These are phyloP conservation scores for Anomalospiza imberbis DNA, from an alignment of 2,797 vertebrate genomes.

Conservation along the genomic window DNA sequence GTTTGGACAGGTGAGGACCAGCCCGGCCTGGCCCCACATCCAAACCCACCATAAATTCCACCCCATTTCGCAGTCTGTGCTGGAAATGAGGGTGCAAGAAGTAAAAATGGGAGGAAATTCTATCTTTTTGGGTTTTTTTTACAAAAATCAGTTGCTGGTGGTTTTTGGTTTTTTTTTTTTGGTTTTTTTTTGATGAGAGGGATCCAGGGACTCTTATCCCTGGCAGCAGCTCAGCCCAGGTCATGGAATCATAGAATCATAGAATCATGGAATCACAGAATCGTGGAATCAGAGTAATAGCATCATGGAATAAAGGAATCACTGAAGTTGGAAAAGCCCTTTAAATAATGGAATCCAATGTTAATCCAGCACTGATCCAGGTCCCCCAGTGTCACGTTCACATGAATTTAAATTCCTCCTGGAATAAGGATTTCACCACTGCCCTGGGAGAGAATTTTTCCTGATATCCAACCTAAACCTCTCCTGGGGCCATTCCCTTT, in stretches of 20 bases:
- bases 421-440: background rate
- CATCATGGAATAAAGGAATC: background rate
- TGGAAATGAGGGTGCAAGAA: background rate
- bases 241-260: background rate
- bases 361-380: background rate
- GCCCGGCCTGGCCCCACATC: background rate
- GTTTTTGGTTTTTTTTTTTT: too few species aligned
- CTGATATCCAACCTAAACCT: background rate
- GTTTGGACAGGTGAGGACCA: background rate
- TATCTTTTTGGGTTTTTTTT: rapidly evolving
- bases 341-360: rapidly evolving
- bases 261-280: too few species aligned
- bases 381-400: background rate
- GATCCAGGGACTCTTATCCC: background rate
- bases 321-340: background rate
- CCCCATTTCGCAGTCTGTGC: rapidly evolving
- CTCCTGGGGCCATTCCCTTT: background rate
- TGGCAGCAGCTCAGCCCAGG: background rate
- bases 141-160: too few species aligned
- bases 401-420: background rate
- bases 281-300: rapidly evolving
- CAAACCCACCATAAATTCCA: background rate
- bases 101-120: background rate
- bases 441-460: background rate
- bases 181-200: rapidly evolving